Evolutionary conservation across 2,113 vertebrate genomes (phyloP).

Genomic region (Aythya baeri): DNA sequence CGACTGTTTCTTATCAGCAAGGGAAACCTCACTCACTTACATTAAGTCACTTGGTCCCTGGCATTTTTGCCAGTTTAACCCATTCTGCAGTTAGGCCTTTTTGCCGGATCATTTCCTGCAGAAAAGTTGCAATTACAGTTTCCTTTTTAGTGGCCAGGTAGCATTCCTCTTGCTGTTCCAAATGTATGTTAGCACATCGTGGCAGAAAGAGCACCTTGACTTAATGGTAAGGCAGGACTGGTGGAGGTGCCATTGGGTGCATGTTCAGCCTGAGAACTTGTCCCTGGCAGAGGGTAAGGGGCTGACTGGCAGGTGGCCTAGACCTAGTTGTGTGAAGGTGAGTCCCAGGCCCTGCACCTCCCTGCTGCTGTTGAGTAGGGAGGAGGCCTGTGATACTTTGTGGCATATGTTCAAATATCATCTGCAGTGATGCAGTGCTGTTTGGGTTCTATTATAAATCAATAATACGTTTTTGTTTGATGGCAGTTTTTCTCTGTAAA

Average conservation of each 20-base stretch:
- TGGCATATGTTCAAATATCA: neutral
- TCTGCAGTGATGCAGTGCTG: neutral
- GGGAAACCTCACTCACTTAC: neutral
- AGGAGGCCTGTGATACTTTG: fast-evolving
- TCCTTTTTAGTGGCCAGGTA: neutral
- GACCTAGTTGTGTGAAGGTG: neutral
- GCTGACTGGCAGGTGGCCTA: neutral
- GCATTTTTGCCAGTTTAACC: neutral
- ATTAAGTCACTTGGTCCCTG: neutral
- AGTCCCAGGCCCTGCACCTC: neutral
- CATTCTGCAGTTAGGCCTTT: neutral
- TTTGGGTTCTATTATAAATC: neutral
- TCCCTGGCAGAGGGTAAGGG: neutral
- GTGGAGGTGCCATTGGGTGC: fast-evolving
- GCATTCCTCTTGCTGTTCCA: neutral
- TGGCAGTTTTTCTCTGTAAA: neutral
- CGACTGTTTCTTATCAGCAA: neutral
- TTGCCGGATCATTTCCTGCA: neutral
- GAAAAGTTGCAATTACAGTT: neutral
- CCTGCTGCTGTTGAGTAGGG: neutral
- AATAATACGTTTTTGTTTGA: neutral
- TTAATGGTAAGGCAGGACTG: neutral
- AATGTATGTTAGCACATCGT: fast-evolving
- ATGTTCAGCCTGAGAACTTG: fast-evolving
- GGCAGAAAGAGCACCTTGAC: neutral